Percentiles rank a stretch among this genome's conserved stretches.
Conservation (phyloP, 2,113 vertebrate species). For the Ardeotis arabs region DNA sequence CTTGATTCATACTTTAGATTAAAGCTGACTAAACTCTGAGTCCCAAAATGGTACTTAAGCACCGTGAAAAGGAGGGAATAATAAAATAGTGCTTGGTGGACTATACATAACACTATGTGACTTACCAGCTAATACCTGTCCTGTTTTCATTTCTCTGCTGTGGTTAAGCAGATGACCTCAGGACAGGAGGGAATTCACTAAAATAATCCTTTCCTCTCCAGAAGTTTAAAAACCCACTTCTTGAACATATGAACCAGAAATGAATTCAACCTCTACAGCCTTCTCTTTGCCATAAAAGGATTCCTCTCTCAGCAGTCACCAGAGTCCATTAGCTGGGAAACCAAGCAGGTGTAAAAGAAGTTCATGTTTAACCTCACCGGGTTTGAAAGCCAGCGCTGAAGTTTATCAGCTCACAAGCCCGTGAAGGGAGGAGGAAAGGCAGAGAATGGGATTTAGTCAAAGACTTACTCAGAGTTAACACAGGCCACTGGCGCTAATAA, state of each 20-base stretch:
- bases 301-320: background rate
- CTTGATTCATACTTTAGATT: background rate
- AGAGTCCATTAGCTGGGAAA: conserved; percentile 50
- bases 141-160: background rate
- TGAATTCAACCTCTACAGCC: background rate
- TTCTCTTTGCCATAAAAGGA: conserved; percentile 47
- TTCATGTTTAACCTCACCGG: conserved; percentile 70
- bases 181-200: background rate
- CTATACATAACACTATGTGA: background rate
- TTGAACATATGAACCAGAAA: background rate
- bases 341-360: conserved; percentile 68
- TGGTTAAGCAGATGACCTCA: conserved; percentile 10
- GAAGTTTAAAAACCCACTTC: conserved; percentile 39
- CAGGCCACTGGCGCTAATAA: conserved; percentile 76
- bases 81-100: background rate
- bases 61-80: background rate
- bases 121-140: background rate
- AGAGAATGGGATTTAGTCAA: conserved; percentile 69
- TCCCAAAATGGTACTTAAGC: background rate
- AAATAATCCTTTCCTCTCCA: conserved; percentile 5
- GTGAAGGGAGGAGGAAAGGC: conserved; percentile 67
- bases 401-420: conserved; percentile 71
- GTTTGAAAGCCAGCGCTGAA: conserved; percentile 54
- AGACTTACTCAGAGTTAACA: conserved; percentile 69
- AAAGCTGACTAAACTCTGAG: background rate